These are phyloP conservation scores for Neomonachus schauinslandi DNA, from an alignment of 2,113 vertebrate species.

Conservation along the genomic window DNA sequence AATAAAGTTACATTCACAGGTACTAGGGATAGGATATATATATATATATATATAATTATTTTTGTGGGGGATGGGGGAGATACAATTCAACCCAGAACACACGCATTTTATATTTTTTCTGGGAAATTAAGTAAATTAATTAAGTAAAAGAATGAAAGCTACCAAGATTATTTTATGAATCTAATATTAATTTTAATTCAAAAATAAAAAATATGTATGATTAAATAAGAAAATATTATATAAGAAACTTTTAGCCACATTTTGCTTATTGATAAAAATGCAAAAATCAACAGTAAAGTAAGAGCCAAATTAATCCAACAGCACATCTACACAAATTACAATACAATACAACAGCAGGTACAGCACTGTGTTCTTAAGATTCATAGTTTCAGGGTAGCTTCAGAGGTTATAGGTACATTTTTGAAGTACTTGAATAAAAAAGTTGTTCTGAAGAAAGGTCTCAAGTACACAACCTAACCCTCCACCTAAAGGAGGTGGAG, in stretches of 20 bases:
- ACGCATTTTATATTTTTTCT: background rate
- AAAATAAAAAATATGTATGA: background rate
- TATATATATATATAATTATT: too few relatives aligned
- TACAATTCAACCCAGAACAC: background rate
- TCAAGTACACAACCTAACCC: too few relatives aligned
- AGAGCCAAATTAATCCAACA: background rate
- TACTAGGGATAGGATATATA: background rate
- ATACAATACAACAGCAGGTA: background rate
- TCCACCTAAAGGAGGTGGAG: too few relatives aligned
- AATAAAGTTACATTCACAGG: background rate
- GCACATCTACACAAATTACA: background rate
- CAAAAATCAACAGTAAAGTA: background rate
- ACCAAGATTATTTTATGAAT: background rate
- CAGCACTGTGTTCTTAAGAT: background rate
- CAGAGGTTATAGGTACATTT: background rate
- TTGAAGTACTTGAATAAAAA: background rate
- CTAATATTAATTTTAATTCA: background rate
- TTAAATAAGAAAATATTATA: background rate
- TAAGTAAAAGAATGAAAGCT: background rate
- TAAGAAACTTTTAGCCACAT: background rate
- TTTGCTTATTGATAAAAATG: background rate
- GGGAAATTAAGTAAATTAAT: background rate
- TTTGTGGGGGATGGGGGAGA: too few relatives aligned
- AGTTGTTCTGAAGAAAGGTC: too few relatives aligned
- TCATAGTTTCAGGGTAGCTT: background rate